A percentile compares a stretch with the other conserved stretches of the same genome.
These are phyloP conservation scores for Lysandra bellargus DNA, from an alignment of 2,888 invertebrate species.

Conservation along the genomic window DNA sequence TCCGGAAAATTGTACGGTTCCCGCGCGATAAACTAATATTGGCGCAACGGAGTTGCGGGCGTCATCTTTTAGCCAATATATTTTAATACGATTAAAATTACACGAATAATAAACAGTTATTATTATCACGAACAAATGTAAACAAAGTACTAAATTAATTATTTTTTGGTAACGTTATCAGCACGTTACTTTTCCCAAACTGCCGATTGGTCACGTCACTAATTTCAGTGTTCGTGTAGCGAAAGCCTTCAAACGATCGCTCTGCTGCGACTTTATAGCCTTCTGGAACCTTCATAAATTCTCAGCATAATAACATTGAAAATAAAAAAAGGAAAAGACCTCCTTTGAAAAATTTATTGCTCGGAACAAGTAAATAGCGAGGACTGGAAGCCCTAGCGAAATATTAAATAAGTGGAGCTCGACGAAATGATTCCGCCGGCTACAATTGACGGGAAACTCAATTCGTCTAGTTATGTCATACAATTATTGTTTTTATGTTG, in stretches of 20 bases:
- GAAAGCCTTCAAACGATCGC: conserved; percentile 6
- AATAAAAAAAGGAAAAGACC: conserved; percentile 2
- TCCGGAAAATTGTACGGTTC: too few relatives aligned
- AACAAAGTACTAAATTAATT: neutral
- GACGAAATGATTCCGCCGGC: neutral
- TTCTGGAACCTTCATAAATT: conserved; percentile 19
- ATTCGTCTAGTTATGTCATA: neutral
- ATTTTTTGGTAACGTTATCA: neutral
- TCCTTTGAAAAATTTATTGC: conserved; percentile 16
- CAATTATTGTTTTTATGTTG: neutral
- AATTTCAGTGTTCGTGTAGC: conserved; percentile 9
- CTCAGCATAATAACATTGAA: conserved; percentile 19
- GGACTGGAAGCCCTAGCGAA: conserved; percentile 17
- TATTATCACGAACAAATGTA: neutral
- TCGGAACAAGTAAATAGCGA: neutral
- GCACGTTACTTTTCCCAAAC: neutral
- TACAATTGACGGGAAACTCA: neutral
- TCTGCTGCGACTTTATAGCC: conserved; percentile 8
- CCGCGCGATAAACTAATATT: too few relatives aligned
- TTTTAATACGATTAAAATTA: too few relatives aligned
- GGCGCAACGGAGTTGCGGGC: too few relatives aligned
- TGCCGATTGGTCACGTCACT: neutral
- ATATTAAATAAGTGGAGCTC: conserved; percentile 19
- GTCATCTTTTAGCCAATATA: too few relatives aligned
- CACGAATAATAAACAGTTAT: too few relatives aligned